Evolutionary conservation across 2,888 invertebrate genomes (phyloP).

Genomic region (Nomada flava): DNA sequence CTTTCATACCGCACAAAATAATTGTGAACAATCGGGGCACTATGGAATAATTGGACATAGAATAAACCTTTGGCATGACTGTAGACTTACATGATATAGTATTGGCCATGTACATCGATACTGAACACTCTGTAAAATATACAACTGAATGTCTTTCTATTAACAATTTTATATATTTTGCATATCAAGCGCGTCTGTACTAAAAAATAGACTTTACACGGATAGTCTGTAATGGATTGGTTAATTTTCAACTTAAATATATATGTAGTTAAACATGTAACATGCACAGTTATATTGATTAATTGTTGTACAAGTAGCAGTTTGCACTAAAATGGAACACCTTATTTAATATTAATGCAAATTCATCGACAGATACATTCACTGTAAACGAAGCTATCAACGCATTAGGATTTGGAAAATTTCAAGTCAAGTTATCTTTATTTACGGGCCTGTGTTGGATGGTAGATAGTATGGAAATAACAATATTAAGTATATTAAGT

Average conservation of each 20-base stretch:
- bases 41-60: too few relatives aligned
- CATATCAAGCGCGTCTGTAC: background rate
- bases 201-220: background rate
- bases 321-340: conserved; percentile 32
- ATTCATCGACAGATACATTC: conserved; percentile 89
- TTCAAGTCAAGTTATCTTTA: conserved; percentile 94
- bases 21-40: too few relatives aligned
- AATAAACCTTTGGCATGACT: background rate
- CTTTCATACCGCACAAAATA: too few relatives aligned
- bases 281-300: conserved; percentile 1
- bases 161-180: background rate
- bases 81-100: background rate
- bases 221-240: conserved; percentile 1
- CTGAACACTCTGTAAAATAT: background rate
- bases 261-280: background rate
- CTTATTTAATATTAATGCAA: background rate
- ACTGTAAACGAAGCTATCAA: conserved; percentile 95
- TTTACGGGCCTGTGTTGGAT: conserved; percentile 96
- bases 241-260: background rate
- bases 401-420: conserved; percentile 94
- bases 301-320: background rate
- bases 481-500: conserved; percentile 96
- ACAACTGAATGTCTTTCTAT: background rate
- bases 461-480: conserved; percentile 99
- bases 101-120: too few relatives aligned